Percentiles rank a stretch among this genome's conserved stretches.
Evolutionary conservation across 2,113 vertebrate species (phyloP).

Genomic region (Craseonycteris thonglongyai): DNA sequence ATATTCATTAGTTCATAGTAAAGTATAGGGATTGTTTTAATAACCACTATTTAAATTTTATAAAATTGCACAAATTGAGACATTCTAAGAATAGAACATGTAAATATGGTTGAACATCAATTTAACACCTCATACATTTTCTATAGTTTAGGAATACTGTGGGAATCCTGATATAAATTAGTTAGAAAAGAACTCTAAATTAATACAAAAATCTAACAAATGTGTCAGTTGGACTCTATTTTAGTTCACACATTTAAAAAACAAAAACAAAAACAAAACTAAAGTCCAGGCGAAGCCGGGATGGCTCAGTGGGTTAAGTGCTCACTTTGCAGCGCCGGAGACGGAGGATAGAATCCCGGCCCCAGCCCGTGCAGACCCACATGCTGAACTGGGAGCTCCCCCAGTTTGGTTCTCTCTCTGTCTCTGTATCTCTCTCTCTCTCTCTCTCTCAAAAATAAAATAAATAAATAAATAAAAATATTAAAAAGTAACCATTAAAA

Average conservation of each 20-base stretch:
- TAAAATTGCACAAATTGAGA: background rate
- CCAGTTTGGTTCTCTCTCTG: too few species aligned
- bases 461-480: too few species aligned
- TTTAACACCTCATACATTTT: background rate
- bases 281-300: too few species aligned
- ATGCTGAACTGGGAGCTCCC: too few species aligned
- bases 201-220: slow-evolving; percentile 13
- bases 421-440: too few species aligned
- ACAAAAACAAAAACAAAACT: background rate
- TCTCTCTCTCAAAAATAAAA: too few species aligned
- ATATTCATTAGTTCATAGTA: slow-evolving; percentile 4
- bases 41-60: background rate
- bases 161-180: background rate
- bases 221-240: background rate
- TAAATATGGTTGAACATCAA: slow-evolving; percentile 12
- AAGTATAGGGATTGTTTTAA: background rate
- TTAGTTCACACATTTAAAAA: background rate
- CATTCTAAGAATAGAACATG: background rate
- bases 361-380: too few species aligned
- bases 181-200: background rate
- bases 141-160: slow-evolving; percentile 21
- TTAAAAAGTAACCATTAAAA: too few species aligned
- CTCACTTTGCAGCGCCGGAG: too few species aligned
- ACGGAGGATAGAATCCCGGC: too few species aligned
- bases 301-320: too few species aligned